A percentile compares a stretch with the other conserved stretches of the same genome.
Conservation (phyloP, 2,797 vertebrate genomes). For the Centropyge bicolor region DNA sequence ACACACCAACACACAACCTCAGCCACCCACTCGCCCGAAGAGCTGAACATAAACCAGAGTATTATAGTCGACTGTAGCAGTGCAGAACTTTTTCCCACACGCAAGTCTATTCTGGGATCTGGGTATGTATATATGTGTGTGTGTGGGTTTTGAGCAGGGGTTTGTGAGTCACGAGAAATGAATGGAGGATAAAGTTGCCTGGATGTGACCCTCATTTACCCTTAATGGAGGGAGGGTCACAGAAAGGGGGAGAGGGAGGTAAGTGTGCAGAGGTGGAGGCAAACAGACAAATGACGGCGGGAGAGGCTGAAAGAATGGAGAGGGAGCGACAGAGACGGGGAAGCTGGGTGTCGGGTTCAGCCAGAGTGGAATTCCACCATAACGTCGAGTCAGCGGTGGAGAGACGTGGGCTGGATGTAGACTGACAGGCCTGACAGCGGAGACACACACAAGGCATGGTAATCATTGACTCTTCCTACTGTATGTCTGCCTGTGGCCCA, state of each 20-base stretch:
- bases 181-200: slow-evolving; percentile 31
- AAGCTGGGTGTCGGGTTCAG: slow-evolving; percentile 38
- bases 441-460: slow-evolving; percentile 5
- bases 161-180: slow-evolving; percentile 30
- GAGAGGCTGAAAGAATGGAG: slow-evolving; percentile 43
- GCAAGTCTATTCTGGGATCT: slow-evolving; percentile 52
- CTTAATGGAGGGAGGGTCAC: neutral
- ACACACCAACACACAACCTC: slow-evolving; percentile 37
- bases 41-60: slow-evolving; percentile 39
- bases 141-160: slow-evolving; percentile 1
- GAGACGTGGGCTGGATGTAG: slow-evolving; percentile 31
- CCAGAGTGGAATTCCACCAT: slow-evolving; percentile 52
- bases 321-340: slow-evolving; percentile 8
- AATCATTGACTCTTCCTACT: neutral
- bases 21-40: slow-evolving; percentile 41
- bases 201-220: slow-evolving; percentile 26
- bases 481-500: slow-evolving; percentile 22
- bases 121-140: slow-evolving; percentile 25
- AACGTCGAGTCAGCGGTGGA: slow-evolving; percentile 27
- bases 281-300: slow-evolving; percentile 14
- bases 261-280: slow-evolving; percentile 36
- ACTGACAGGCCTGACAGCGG: slow-evolving; percentile 16
- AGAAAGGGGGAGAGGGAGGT: slow-evolving; percentile 4
- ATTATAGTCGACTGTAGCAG: slow-evolving; percentile 31
- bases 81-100: slow-evolving; percentile 42